Percentiles rank a stretch among this genome's conserved stretches.
These are phyloP conservation scores for Agrochola lychnidis DNA, from an alignment of 2,888 invertebrate genomes.

Conservation along the genomic window DNA sequence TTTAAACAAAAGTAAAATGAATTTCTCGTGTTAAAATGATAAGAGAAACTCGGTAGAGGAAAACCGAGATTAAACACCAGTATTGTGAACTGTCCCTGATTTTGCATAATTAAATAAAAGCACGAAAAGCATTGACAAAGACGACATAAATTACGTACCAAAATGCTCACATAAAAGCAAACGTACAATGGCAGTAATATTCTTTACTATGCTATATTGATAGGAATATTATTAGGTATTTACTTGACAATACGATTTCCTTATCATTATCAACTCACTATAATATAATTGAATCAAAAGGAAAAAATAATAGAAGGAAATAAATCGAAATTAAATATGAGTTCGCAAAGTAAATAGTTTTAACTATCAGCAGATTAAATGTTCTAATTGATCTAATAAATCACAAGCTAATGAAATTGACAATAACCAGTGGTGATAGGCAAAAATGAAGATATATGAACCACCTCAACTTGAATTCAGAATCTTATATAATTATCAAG, in stretches of 20 bases:
- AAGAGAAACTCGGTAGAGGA: neutral
- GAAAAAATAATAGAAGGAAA: constrained; percentile 22
- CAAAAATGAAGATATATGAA: constrained; percentile 48
- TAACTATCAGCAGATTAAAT: constrained; percentile 9
- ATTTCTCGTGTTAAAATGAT: neutral
- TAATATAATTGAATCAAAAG: neutral
- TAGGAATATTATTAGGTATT: constrained; percentile 46
- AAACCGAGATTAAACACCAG: neutral
- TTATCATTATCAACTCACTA: constrained; percentile 20
- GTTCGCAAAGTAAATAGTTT: constrained; percentile 19
- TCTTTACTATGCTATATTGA: constrained; percentile 51
- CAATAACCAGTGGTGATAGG: constrained; percentile 56
- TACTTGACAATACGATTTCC: constrained; percentile 30
- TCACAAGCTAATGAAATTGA: constrained; percentile 52
- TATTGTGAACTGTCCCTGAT: constrained; percentile 65
- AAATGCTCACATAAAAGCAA: constrained; percentile 71
- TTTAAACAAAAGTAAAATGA: neutral
- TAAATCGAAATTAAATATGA: constrained; percentile 15
- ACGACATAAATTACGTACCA: constrained; percentile 70
- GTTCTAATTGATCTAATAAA: constrained; percentile 23
- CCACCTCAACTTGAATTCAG: constrained; percentile 29
- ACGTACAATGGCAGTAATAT: constrained; percentile 53
- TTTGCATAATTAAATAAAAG: constrained; percentile 79
- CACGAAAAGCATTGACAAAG: constrained; percentile 81
- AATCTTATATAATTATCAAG: constrained; percentile 16